These are phyloP conservation scores for Pseudochaenichthys georgianus DNA, from an alignment of 2,797 vertebrate species.

Conservation along the genomic window DNA sequence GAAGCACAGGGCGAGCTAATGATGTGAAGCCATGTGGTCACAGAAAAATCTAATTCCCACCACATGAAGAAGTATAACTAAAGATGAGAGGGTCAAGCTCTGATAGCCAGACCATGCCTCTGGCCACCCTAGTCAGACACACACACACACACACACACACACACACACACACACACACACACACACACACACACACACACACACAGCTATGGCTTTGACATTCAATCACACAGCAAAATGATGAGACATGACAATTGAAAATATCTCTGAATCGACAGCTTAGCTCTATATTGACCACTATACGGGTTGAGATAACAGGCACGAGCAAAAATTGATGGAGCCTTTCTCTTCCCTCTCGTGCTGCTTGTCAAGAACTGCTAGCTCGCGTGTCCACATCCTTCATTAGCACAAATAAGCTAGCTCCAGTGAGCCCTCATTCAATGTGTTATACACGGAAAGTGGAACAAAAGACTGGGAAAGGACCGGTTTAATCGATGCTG, in stretches of 20 bases:
- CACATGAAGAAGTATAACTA: constrained; percentile 1
- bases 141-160: background rate
- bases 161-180: constrained; percentile 31
- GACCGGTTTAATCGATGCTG: constrained; percentile 1
- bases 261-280: background rate
- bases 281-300: background rate
- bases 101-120: constrained; percentile 54
- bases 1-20: background rate
- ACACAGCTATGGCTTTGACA: constrained; percentile 33
- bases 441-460: constrained; percentile 1
- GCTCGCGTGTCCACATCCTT: constrained; percentile 68
- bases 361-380: constrained; percentile 74
- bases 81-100: constrained; percentile 49
- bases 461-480: background rate
- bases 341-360: constrained; percentile 38
- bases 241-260: background rate
- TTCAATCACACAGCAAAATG: constrained; percentile 15
- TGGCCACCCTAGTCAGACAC: constrained; percentile 25
- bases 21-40: constrained; percentile 15
- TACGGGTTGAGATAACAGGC: constrained; percentile 3
- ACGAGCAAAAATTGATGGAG: constrained; percentile 32
- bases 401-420: constrained; percentile 65
- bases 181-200: background rate
- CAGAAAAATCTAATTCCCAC: constrained; percentile 7
- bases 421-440: constrained; percentile 31